These are phyloP conservation scores for Chalcis sispes DNA, from an alignment of 2,888 invertebrate species.

Conservation along the genomic window DNA sequence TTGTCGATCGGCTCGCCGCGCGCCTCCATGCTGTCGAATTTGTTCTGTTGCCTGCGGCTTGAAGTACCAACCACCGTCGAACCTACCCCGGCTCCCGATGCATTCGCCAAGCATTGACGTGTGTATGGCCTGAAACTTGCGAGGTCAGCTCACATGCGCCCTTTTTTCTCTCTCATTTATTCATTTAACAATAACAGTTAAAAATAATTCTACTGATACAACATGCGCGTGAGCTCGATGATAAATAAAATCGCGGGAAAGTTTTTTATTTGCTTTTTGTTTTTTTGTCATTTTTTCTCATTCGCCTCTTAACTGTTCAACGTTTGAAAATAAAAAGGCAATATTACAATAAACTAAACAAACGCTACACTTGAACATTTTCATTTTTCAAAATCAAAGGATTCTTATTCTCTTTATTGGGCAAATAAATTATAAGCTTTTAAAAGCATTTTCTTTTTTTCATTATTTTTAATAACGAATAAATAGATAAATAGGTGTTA, in stretches of 20 bases:
- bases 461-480: background rate
- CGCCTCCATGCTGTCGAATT: slow-evolving; percentile 66
- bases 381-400: no score
- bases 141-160: slow-evolving; percentile 51
- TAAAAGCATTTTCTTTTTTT: background rate
- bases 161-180: slow-evolving; percentile 10
- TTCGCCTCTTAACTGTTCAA: no score
- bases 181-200: slow-evolving; percentile 12
- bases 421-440: background rate
- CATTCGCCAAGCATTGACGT: slow-evolving; percentile 72
- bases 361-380: no score
- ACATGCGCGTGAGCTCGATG: slow-evolving; percentile 38
- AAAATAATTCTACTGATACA: slow-evolving; percentile 15
- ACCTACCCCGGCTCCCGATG: slow-evolving; percentile 67
- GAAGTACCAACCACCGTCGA: slow-evolving; percentile 67
- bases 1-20: slow-evolving; percentile 70
- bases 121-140: slow-evolving; percentile 71
- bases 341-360: no score
- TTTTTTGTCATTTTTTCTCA: background rate
- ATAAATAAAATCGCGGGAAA: slow-evolving; percentile 51
- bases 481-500: background rate
- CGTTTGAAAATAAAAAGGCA: no score
- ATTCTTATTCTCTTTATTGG: background rate
- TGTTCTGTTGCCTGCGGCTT: slow-evolving; percentile 63
- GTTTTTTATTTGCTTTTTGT: background rate